These are phyloP conservation scores for Limnephilus lunatus DNA, from an alignment of 2,888 invertebrate species.

Conservation along the genomic window DNA sequence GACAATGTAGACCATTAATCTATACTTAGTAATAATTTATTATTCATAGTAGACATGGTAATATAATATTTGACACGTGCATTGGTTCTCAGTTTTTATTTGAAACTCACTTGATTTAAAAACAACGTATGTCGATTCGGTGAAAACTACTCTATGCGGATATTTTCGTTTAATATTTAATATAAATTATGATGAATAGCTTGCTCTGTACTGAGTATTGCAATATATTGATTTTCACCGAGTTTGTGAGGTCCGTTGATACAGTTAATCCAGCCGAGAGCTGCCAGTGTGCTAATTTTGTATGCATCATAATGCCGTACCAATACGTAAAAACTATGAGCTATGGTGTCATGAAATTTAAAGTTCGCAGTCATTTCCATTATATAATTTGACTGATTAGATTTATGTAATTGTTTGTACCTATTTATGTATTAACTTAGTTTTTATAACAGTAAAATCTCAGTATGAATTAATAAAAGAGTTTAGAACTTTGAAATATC, in stretches of 20 bases:
- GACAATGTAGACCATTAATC: too few species aligned
- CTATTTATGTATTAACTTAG: too few species aligned
- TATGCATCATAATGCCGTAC: neutral
- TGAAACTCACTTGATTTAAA: neutral
- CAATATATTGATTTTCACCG: neutral
- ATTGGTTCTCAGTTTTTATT: neutral
- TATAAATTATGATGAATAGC: neutral
- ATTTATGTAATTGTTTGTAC: too few species aligned
- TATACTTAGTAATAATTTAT: neutral
- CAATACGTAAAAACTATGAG: neutral
- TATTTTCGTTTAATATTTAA: neutral
- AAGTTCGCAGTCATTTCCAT: neutral
- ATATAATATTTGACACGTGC: neutral
- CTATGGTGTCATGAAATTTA: neutral
- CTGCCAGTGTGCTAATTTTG: neutral
- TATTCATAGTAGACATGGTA: neutral
- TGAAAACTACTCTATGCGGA: neutral
- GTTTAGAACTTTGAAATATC: neutral
- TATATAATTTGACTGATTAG: too few species aligned
- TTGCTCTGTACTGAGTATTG: neutral
- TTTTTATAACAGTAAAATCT: too few species aligned
- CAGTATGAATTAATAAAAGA: neutral
- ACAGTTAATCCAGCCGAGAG: neutral
- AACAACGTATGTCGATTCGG: neutral
- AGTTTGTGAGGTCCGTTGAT: neutral